phyloP scores from a whole-genome alignment of 2,797 vertebrate species.

The Chromobotia macracanthus region DNA sequence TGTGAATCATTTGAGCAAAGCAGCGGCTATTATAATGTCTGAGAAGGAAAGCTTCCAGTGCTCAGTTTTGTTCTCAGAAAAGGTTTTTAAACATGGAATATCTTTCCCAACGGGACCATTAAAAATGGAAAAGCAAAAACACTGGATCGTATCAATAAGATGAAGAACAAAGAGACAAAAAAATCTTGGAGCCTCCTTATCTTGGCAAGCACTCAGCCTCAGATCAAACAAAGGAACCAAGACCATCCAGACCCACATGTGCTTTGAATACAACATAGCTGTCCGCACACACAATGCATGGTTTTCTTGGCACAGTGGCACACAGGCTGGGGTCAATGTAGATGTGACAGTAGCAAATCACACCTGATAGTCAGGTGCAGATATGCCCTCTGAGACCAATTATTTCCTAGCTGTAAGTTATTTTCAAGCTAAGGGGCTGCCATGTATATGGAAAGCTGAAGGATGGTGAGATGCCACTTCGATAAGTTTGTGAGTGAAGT shows the following conservation, averaged over 20 bases:
- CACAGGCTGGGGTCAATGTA: constrained; percentile 50
- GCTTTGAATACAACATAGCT: constrained; percentile 35
- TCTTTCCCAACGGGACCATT: constrained; percentile 42
- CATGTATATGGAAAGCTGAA: constrained; percentile 34
- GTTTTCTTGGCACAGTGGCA: constrained; percentile 51
- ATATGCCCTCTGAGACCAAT: constrained; percentile 60
- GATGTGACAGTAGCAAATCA: constrained; percentile 47
- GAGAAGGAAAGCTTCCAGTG: constrained; percentile 19
- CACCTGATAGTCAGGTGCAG: constrained; percentile 49
- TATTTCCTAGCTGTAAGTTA: constrained; percentile 60
- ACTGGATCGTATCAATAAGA: constrained; percentile 50
- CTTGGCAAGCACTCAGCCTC: constrained; percentile 35
- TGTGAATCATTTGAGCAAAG: constrained; percentile 14
- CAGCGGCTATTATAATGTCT: not conserved
- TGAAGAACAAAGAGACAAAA: constrained; percentile 33
- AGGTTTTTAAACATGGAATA: constrained; percentile 2
- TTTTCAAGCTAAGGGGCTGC: constrained; percentile 43
- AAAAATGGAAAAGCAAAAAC: constrained; percentile 40
- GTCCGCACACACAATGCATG: constrained; percentile 35
- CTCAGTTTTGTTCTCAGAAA: constrained; percentile 20
- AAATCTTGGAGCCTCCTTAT: constrained; percentile 49
- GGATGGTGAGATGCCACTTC: constrained; percentile 38
- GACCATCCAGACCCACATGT: constrained; percentile 44
- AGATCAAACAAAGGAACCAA: constrained; percentile 46
- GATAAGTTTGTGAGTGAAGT: constrained; percentile 39